Percentiles rank a stretch among this genome's conserved stretches.
These are phyloP conservation scores for Mastigias papua DNA, from an alignment of 30 jellyfish, hydroid and myxozoan species.

Conservation along the genomic window DNA sequence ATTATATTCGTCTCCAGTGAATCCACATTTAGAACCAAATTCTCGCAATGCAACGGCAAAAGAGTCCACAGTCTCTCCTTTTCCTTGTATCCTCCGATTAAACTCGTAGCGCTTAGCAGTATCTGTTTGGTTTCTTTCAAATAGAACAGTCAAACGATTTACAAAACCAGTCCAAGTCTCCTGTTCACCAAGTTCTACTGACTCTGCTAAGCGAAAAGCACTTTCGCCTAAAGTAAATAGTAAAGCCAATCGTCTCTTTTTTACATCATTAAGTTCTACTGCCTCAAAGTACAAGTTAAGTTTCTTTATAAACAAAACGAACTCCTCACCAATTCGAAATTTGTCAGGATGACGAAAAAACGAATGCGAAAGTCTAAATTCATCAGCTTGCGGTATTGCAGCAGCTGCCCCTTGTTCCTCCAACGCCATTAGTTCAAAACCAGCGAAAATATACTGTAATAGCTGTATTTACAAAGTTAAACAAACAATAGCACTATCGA, in stretches of 20 bases:
- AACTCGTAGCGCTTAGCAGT: not conserved
- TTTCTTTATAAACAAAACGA: slow-evolving; percentile 6
- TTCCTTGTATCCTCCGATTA: not conserved
- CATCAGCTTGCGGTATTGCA: not conserved
- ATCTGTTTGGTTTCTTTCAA: not conserved
- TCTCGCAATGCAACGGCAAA: not conserved
- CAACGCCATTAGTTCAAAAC: not conserved
- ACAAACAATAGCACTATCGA: not conserved
- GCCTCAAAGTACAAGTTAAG: slow-evolving; percentile 7
- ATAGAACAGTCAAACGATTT: not conserved
- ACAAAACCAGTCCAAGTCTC: not conserved
- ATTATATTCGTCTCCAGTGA: slow-evolving; percentile 1
- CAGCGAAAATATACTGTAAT: too few species aligned
- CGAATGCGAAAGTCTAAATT: not conserved
- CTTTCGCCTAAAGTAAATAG: slow-evolving; percentile 1
- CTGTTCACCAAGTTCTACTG: not conserved
- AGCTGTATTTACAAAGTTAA: not conserved
- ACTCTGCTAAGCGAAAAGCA: slow-evolving; percentile 21
- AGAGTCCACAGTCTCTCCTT: not conserved
- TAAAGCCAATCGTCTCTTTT: slow-evolving; percentile 2
- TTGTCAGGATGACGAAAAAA: slow-evolving; percentile 19
- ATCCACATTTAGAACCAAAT: slow-evolving; percentile 10
- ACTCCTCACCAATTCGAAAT: slow-evolving; percentile 9
- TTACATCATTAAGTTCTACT: slow-evolving; percentile 2
- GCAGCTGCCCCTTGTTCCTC: slow-evolving; percentile 8